A percentile compares a stretch with the other conserved stretches of the same genome.
Evolutionary conservation across 2,113 vertebrate genomes (phyloP).

Genomic region (Pteropus alecto): DNA sequence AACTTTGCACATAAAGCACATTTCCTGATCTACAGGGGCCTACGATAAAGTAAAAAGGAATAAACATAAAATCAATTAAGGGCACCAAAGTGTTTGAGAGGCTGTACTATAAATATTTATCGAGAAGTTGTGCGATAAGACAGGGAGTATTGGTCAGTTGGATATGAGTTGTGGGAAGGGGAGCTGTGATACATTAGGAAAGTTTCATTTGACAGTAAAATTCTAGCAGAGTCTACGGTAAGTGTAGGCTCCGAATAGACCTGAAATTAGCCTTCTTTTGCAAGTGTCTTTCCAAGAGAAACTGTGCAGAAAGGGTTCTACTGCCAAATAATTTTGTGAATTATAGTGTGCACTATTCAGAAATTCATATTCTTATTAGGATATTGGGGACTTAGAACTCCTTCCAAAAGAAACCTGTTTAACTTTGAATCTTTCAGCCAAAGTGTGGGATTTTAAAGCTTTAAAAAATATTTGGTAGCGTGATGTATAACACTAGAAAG

Average conservation of each 20-base stretch:
- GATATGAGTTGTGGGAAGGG: not conserved
- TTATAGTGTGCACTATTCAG: not conserved
- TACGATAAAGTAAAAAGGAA: not conserved
- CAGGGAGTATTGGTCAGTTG: not conserved
- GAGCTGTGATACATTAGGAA: not conserved
- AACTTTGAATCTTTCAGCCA: not conserved
- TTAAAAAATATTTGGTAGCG: not conserved
- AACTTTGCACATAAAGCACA: not conserved
- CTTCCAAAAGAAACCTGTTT: constrained; percentile 47
- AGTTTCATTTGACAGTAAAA: not conserved
- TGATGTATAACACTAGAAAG: not conserved
- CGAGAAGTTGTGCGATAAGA: not conserved
- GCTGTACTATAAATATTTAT: not conserved
- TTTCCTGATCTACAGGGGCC: not conserved
- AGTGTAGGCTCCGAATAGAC: not conserved
- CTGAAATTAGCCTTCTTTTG: not conserved
- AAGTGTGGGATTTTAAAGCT: constrained; percentile 1
- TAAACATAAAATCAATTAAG: not conserved
- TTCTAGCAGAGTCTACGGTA: not conserved
- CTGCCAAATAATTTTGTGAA: constrained; percentile 31
- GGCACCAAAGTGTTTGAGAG: not conserved
- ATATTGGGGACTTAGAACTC: not conserved
- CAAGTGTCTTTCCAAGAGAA: not conserved
- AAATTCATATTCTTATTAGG: constrained; percentile 5
- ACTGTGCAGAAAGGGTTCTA: not conserved